Base-by-base conservation (phyloP, 2,888 invertebrate species). In the Meta bourneti region DNA sequence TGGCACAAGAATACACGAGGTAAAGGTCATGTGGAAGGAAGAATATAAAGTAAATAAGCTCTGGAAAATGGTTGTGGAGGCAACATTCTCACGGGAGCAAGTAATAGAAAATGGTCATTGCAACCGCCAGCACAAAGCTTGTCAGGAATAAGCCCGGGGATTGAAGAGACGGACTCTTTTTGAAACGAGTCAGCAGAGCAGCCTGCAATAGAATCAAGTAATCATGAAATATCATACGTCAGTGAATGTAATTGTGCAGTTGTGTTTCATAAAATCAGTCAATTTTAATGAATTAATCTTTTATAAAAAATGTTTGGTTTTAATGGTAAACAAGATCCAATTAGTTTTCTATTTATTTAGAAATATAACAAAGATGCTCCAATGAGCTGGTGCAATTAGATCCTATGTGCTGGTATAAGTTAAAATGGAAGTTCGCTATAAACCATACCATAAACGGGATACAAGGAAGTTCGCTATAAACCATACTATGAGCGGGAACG, bases 21-120 rank as follows among this genome's bases (percentile, higher is more conserved):
- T 87, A 72, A 80, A 87, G 87, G 87, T 87, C 70, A 72, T 61
- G 79, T 80, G 87, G 87, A 79, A 87, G 71, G 71, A 79, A 61
- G 34, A 86, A 79, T 87, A 79, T 20, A 84, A 52, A 87, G 69
- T 89, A 89, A 89, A 89, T 89, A 89, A 89, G 89, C 89, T 89
- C 89, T 89, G 83, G 78, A 82, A 70, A 34, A 52, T 70, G 71
- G 77, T 70, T 70, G 81, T 75, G 51, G 69, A n/a, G 74, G 69
- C 20, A 16, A 69, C 61, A 70, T 51, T 16, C 69, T 89, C 83
- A 89, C 52, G 89, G 89, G 20, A 89, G 77, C 51, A 89, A 52
- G 83, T 89, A 89, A 54, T 89, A 89, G 78, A 89, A 52, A 78
- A 89, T 83, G 78, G 83, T 51, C 71, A 89, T 52, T n/a, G 52